A percentile compares a stretch with the other conserved stretches of the same genome.
Evolutionary conservation across 2,888 invertebrate species (phyloP).

Genomic region (Ectemnius cavifrons): DNA sequence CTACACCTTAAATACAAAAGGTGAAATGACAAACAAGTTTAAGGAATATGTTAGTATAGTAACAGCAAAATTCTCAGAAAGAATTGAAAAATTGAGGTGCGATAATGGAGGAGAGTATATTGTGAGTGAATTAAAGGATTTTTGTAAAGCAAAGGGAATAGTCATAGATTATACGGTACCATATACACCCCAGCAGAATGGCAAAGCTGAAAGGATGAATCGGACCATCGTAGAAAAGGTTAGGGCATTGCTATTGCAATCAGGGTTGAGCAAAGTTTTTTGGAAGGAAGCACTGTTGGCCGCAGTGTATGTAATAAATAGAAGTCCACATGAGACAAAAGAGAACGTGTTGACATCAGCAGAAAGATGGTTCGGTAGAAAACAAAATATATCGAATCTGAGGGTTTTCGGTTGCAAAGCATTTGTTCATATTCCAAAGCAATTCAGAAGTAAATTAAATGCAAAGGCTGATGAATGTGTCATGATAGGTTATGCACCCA

Average conservation of each 20-base stretch:
- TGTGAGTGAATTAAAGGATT: conserved; percentile 42
- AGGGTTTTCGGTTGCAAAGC: too few relatives aligned
- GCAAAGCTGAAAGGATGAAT: not conserved
- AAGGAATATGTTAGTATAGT: conserved; percentile 58
- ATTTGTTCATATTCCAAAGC: conserved; percentile 13
- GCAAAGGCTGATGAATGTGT: conserved; percentile 11
- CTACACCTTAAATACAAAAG: conserved; percentile 43
- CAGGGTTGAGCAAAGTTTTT: conserved; percentile 65
- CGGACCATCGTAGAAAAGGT: conserved; percentile 62
- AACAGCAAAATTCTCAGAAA: conserved; percentile 14
- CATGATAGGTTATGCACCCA: conserved; percentile 17
- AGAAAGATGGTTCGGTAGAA: too few relatives aligned
- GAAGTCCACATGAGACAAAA: conserved; percentile 46
- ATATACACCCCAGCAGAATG: not conserved
- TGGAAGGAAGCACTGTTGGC: conserved; percentile 66
- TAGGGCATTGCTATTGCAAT: conserved; percentile 65
- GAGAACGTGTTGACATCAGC: too few relatives aligned
- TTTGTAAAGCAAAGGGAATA: conserved; percentile 52
- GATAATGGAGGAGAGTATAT: conserved; percentile 51
- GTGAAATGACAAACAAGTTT: conserved; percentile 59
- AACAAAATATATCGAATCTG: too few relatives aligned
- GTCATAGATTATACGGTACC: conserved; percentile 49
- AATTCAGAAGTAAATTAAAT: conserved; percentile 10
- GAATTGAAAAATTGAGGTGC: not conserved
- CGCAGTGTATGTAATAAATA: conserved; percentile 25